Evolutionary conservation across 2,888 invertebrate genomes (phyloP).

Genomic region (Pandemis heparana): DNA sequence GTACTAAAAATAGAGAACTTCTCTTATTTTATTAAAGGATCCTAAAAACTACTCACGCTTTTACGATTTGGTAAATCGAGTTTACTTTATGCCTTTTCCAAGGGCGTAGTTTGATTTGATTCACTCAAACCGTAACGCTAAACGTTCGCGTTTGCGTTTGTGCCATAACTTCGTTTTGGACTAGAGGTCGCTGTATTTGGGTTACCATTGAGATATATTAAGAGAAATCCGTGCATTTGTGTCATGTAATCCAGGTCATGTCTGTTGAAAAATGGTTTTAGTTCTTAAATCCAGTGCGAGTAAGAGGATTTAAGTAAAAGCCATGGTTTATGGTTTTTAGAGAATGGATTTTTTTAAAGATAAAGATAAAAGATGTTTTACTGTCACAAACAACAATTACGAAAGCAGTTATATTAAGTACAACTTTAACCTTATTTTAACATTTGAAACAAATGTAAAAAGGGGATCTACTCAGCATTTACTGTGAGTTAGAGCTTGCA

Average conservation of each 20-base stretch:
- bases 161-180: not conserved
- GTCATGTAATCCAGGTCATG: not conserved
- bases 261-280: not conserved
- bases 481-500: too few relatives aligned
- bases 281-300: not conserved
- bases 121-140: not conserved
- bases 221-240: conserved; percentile 1
- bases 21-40: not conserved
- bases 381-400: too few relatives aligned
- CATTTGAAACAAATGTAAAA: too few relatives aligned
- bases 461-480: too few relatives aligned
- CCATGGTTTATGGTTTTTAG: not conserved
- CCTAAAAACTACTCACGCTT: not conserved
- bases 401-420: too few relatives aligned
- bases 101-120: not conserved
- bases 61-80: not conserved
- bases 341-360: too few relatives aligned
- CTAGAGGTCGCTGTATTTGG: not conserved
- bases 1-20: too few relatives aligned
- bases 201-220: not conserved
- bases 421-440: too few relatives aligned
- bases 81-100: not conserved
- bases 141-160: not conserved
- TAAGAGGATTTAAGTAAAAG: too few relatives aligned
- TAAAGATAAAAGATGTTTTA: too few relatives aligned